Percentiles rank a stretch among this genome's conserved stretches.
Evolutionary conservation across 2,113 vertebrate genomes (phyloP).

Genomic region (Microtus montanus): DNA sequence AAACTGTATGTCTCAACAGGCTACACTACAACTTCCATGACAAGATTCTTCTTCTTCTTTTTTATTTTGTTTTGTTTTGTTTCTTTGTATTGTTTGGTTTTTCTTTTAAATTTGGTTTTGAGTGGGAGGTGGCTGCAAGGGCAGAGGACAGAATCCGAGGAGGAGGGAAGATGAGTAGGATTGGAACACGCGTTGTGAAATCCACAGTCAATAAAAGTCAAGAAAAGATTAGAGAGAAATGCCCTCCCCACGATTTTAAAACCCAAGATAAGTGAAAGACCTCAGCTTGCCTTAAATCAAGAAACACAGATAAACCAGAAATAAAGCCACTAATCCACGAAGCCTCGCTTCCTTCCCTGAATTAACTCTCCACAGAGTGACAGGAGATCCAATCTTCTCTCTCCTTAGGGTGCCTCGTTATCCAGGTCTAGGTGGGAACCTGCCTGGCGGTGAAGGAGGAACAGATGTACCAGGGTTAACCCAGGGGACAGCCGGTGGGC

Average conservation of each 20-base stretch:
- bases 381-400: constrained; percentile 3
- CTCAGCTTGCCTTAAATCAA: neutral
- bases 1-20: neutral
- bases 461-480: neutral
- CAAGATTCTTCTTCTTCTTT: neutral
- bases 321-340: neutral
- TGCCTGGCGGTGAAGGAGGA: neutral
- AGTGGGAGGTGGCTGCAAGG: neutral
- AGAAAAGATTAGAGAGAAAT: neutral
- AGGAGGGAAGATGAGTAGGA: neutral
- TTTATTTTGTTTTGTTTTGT: neutral
- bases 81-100: neutral
- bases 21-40: neutral
- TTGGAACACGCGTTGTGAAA: neutral
- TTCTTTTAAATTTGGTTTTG: neutral
- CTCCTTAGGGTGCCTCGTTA: neutral
- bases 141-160: neutral
- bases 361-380: neutral
- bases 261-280: neutral
- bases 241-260: neutral
- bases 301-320: neutral
- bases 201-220: neutral
- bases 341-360: neutral
- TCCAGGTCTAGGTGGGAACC: neutral
- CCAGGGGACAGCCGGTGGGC: neutral